Conservation (phyloP, 2,797 vertebrate species). For the Halcyon leucocephala region DNA sequence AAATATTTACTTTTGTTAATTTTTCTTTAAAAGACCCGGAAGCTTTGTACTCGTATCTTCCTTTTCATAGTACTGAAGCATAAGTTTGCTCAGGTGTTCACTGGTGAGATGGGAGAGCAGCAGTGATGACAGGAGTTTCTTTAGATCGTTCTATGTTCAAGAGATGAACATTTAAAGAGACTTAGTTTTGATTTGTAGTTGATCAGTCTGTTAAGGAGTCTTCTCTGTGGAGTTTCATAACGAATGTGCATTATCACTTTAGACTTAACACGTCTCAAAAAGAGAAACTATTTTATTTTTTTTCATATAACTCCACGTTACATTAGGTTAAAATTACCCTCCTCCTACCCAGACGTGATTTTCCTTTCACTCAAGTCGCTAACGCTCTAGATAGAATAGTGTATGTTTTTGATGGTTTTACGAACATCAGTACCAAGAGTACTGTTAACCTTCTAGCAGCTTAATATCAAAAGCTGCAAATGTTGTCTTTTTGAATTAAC, state of each 20-base stretch:
- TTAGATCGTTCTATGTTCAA: not conserved
- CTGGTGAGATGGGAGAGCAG: not conserved
- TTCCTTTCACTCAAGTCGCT: not conserved
- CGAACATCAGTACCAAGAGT: not conserved
- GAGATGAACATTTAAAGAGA: not conserved
- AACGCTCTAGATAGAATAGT: not conserved
- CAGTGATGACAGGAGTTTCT: not conserved
- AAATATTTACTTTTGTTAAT: not conserved
- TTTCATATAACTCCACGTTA: not conserved
- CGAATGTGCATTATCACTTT: not conserved
- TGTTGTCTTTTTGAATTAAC: not conserved
- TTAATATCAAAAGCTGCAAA: not conserved
- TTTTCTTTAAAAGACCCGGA: not conserved
- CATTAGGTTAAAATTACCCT: not conserved
- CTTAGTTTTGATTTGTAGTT: not conserved
- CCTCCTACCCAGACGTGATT: accelerated
- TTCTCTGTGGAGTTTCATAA: not conserved
- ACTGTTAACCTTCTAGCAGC: not conserved
- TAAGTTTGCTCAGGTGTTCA: not conserved
- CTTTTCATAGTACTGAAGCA: not conserved
- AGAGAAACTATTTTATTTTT: not conserved
- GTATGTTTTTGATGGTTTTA: not conserved
- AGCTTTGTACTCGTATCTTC: not conserved
- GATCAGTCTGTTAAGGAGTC: not conserved
- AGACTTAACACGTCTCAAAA: not conserved